phyloP scores from a whole-genome alignment of 2,113 vertebrate genomes.

The Boulengeromyrus knoepffleri region DNA sequence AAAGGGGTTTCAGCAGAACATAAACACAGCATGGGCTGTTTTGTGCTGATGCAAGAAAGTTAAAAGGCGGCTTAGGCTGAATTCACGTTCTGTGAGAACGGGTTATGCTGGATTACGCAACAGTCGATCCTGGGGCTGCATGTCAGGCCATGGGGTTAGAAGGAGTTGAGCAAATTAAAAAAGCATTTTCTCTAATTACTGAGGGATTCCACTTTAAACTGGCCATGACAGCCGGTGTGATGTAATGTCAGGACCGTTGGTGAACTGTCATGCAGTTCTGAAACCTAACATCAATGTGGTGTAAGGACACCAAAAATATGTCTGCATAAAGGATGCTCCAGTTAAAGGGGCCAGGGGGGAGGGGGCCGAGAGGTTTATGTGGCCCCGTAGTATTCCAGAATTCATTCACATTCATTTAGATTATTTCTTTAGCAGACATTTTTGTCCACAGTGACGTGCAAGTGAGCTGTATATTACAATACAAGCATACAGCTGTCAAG shows the following conservation, averaged over 20 bases:
- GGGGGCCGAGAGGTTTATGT: constrained; percentile 37
- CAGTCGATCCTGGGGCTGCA: constrained; percentile 5
- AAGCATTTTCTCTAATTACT: constrained; percentile 22
- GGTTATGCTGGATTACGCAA: constrained; percentile 11
- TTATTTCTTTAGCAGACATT: constrained; percentile 19
- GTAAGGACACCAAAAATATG: background rate
- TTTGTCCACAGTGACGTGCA: background rate
- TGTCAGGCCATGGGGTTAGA: constrained; percentile 5
- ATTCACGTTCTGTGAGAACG: background rate
- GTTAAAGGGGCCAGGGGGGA: constrained; percentile 42
- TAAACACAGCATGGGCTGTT: background rate
- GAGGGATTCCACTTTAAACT: constrained; percentile 42
- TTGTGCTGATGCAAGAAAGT: background rate
- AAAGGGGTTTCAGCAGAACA: background rate
- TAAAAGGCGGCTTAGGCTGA: background rate
- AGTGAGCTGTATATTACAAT: background rate
- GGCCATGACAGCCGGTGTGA: constrained; percentile 59
- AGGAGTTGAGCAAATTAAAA: background rate
- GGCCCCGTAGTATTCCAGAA: constrained; percentile 55
- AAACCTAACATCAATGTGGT: constrained; percentile 58
- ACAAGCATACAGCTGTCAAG: background rate
- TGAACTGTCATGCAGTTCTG: constrained; percentile 60
- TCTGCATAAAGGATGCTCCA: constrained; percentile 33
- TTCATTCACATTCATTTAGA: constrained; percentile 49
- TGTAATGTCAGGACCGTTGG: constrained; percentile 50